These are phyloP conservation scores for Macrosiphum euphorbiae DNA, from an alignment of 2,888 invertebrate genomes.

Conservation along the genomic window DNA sequence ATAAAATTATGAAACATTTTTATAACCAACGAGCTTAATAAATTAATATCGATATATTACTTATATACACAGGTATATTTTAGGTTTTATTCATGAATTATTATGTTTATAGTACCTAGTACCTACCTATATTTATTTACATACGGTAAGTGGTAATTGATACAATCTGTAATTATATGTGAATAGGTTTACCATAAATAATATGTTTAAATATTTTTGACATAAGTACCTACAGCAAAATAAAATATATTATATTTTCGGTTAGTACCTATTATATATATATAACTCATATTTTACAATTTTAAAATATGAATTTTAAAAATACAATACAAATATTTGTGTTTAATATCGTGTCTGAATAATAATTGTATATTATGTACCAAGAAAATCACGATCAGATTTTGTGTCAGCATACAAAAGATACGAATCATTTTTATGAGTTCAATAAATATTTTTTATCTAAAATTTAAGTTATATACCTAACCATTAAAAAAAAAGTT, in stretches of 20 bases:
- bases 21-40: background rate
- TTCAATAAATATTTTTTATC: background rate
- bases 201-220: background rate
- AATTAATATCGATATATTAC: background rate
- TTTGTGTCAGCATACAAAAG: background rate
- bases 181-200: background rate
- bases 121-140: background rate
- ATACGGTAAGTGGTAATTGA: background rate
- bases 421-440: background rate
- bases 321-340: background rate
- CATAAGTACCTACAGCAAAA: background rate
- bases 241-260: background rate
- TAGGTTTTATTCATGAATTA: background rate
- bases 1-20: background rate
- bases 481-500: background rate
- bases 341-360: background rate
- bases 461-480: background rate
- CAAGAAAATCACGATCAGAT: background rate
- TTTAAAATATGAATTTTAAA: background rate
- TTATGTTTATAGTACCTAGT: background rate
- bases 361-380: background rate
- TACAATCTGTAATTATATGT: background rate
- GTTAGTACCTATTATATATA: background rate
- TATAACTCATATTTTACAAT: no score
- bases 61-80: background rate